Conservation (phyloP, 2,797 vertebrate species). For the Sus cebifrons region DNA sequence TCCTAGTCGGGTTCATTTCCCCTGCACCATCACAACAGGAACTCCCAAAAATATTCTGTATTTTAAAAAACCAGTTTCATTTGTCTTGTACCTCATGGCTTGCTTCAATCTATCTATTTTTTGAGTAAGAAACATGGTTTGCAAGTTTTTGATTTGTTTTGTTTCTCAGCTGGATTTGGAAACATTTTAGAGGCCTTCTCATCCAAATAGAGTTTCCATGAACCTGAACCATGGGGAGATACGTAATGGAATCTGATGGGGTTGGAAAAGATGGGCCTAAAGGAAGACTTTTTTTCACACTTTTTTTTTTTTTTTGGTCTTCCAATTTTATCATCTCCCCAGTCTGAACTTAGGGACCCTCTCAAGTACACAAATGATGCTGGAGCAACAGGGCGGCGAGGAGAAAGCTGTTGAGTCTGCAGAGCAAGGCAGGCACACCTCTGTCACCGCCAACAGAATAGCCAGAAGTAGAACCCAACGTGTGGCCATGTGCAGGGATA, state of each 20-base stretch:
- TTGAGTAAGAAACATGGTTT: neutral
- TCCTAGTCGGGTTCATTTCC: too few species aligned
- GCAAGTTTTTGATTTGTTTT: neutral
- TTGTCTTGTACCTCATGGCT: neutral
- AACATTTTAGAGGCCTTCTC: neutral
- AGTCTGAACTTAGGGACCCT: neutral
- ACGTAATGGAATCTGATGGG: conserved; percentile 10
- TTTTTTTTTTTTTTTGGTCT: neutral
- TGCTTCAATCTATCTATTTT: neutral
- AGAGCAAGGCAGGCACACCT: neutral
- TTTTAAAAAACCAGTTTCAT: neutral
- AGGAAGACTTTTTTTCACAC: neutral
- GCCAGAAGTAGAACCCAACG: neutral
- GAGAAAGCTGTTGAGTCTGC: neutral
- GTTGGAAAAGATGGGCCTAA: neutral
- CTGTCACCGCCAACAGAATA: conserved; percentile 4
- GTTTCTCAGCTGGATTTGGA: conserved; percentile 7
- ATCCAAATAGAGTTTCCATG: neutral
- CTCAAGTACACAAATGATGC: conserved; percentile 12
- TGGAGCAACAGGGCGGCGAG: neutral
- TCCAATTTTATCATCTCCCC: neutral
- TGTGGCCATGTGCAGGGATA: too few species aligned
- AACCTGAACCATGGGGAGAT: neutral
- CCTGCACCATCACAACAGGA: too few species aligned
- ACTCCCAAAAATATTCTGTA: too few species aligned